These are phyloP conservation scores for Toxotes jaculatrix DNA, from an alignment of 2,113 vertebrate species.

Conservation along the genomic window DNA sequence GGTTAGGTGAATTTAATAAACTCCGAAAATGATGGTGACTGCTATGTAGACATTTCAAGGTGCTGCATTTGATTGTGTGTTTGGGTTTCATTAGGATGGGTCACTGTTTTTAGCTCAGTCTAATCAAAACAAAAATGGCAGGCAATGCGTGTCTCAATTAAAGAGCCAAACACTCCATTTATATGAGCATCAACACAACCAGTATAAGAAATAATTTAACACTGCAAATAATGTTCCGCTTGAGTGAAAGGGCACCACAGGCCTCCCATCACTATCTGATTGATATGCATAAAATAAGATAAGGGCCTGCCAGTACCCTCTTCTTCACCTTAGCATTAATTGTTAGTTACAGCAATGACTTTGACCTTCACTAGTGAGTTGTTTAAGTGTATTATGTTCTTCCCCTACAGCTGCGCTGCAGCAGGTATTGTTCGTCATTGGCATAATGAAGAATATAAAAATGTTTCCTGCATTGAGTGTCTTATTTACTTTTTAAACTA, in stretches of 20 bases:
- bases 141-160: conserved; percentile 64
- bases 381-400: conserved; percentile 52
- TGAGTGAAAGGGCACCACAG: conserved; percentile 66
- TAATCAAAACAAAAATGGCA: conserved; percentile 67
- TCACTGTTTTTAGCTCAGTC: conserved; percentile 58
- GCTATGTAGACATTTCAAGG: conserved; percentile 38
- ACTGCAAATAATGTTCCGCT: conserved; percentile 72
- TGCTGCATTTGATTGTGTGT: conserved; percentile 52
- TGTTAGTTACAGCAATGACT: conserved; percentile 77
- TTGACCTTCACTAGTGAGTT: conserved; percentile 73
- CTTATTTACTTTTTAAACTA: conserved; percentile 7
- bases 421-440: conserved; percentile 11
- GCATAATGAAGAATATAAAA: conserved; percentile 31
- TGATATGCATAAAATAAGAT: conserved; percentile 77
- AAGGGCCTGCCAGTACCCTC: conserved; percentile 62
- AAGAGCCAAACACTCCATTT: conserved; percentile 69
- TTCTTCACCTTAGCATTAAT: conserved; percentile 75
- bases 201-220: conserved; percentile 73
- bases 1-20: conserved; percentile 49
- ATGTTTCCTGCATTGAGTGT: conserved; percentile 5
- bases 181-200: conserved; percentile 67
- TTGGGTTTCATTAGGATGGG: conserved; percentile 67
- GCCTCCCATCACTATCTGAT: conserved; percentile 65
- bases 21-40: conserved; percentile 31
- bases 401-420: conserved; percentile 46